phyloP scores from a whole-genome alignment of 2,113 vertebrate species.

The Ictidomys tridecemlineatus region DNA sequence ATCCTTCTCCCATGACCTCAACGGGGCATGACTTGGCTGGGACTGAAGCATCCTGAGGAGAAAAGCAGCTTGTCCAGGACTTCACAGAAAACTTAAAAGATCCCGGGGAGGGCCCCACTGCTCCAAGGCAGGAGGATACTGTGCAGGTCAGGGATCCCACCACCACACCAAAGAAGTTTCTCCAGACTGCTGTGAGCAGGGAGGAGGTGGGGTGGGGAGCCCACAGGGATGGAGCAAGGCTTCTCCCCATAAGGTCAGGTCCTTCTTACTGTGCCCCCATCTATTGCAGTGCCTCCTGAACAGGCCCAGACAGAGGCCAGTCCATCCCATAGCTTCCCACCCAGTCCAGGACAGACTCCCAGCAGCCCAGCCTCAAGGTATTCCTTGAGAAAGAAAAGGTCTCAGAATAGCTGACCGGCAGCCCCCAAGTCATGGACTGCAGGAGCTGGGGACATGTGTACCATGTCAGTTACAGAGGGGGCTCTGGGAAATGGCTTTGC shows the following conservation, averaged over 20 bases:
- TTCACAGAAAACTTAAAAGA: background rate
- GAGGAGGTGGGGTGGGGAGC: background rate
- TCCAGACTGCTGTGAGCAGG: background rate
- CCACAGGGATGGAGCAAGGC: fast-evolving
- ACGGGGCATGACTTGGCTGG: slow-evolving; percentile 61
- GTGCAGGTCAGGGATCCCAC: background rate
- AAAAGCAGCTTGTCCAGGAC: slow-evolving; percentile 5
- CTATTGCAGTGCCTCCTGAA: background rate
- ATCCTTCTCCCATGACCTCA: slow-evolving; percentile 52
- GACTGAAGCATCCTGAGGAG: slow-evolving; percentile 11
- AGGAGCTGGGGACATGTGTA: background rate
- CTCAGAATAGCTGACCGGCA: background rate
- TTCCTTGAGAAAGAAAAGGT: slow-evolving; percentile 14
- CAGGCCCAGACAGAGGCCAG: background rate
- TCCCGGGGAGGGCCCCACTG: background rate
- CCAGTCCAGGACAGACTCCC: background rate
- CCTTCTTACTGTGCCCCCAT: fast-evolving
- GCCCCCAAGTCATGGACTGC: background rate
- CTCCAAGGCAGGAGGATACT: background rate
- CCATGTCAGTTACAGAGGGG: background rate
- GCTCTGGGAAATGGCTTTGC: background rate
- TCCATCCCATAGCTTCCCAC: background rate
- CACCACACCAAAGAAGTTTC: background rate
- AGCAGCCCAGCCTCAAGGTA: background rate
- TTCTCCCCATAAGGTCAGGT: background rate